Evolutionary conservation across 1,140 invertebrate species (phyloP), one percentile per base, ranked within the genome.

Genomic region (Caenorhabditis tropicalis): DNA sequence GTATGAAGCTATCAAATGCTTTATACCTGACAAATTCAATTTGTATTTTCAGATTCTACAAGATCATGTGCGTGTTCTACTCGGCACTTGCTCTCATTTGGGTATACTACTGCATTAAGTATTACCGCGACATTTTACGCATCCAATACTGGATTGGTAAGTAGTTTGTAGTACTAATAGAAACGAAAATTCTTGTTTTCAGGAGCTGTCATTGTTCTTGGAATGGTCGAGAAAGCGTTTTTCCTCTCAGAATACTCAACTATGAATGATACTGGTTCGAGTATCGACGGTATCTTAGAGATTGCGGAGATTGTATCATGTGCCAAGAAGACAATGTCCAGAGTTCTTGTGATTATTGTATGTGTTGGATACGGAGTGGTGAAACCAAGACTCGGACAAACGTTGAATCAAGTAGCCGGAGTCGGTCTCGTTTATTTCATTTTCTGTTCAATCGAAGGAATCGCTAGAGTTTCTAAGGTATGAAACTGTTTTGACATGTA

Each of bases 361-460:
- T 96, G 95, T 87, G 92, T 97, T 58, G 96, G 96, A 53, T 98
- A 96, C 93, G 96, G 96, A 43, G 96, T 98, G 89, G 96, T 97
- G 85, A 98, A 97, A 95, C 96, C 96, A 1, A 93, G 96, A 51
- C 92, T 97, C 53, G 96, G 96, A 49, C 93, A 95, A 9, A 95
- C 95, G 85, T 92, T 97, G 81, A 95, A 96, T 91, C 94, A 95
- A 58, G 94, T 97, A n/a, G 93, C 96, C 65, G 94, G 94, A 85
- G 94, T 95, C 81, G 96, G 96, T 16, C 91, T 93, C 0, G 90
- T 96, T 0, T 97, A 96, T 92, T 96, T 96, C 88, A 89, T 94
- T 19, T 92, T 97, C 65, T 95, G 94, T n/a, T 94, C 94, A 27
- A 93, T 95, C 51, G 96, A 97, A 92, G 94, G 95, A 21, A 95